Percentiles rank a stretch among this genome's conserved stretches.
Conservation (phyloP, 1,140 invertebrate genomes). For the Eubasilissa regina region DNA sequence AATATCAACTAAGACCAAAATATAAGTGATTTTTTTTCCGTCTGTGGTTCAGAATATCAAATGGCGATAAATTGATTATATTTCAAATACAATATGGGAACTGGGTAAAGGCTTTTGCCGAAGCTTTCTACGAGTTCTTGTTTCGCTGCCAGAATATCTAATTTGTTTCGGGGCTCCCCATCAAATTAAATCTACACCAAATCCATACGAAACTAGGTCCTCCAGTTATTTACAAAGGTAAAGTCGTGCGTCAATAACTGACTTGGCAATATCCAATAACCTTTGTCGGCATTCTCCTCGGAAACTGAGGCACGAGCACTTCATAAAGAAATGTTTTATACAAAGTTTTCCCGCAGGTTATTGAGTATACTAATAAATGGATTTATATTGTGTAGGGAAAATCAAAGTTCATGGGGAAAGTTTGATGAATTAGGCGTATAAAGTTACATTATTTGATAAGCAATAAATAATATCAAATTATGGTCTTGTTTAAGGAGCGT, state of each 20-base stretch:
- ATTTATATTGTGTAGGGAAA: slow-evolving; percentile 24
- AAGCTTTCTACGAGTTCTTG: slow-evolving; percentile 27
- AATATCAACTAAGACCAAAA: too few relatives aligned
- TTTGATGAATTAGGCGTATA: slow-evolving; percentile 7
- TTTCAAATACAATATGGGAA: slow-evolving; percentile 18
- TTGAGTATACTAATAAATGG: slow-evolving; percentile 9
- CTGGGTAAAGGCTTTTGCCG: slow-evolving; percentile 25
- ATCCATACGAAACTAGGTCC: slow-evolving; percentile 36
- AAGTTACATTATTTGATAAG: background rate
- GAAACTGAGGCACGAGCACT: slow-evolving; percentile 25
- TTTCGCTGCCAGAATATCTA: slow-evolving; percentile 50
- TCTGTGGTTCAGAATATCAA: slow-evolving; percentile 6
- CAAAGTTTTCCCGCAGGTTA: slow-evolving; percentile 11
- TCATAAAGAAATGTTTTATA: slow-evolving; percentile 41
- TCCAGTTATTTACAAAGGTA: slow-evolving; percentile 31
- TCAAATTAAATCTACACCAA: slow-evolving; percentile 42
- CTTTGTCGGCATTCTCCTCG: slow-evolving; percentile 32
- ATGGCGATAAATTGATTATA: slow-evolving; percentile 54
- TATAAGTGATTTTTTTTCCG: background rate
- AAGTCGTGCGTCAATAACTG: slow-evolving; percentile 45
- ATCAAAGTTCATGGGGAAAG: slow-evolving; percentile 21
- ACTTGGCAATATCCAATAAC: slow-evolving; percentile 43
- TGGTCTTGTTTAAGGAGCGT: too few relatives aligned
- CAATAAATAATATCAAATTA: slow-evolving; percentile 11
- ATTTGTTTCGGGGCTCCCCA: slow-evolving; percentile 33